These are phyloP conservation scores for Falcunculus frontatus DNA, from an alignment of 2,113 vertebrate species.

Conservation along the genomic window DNA sequence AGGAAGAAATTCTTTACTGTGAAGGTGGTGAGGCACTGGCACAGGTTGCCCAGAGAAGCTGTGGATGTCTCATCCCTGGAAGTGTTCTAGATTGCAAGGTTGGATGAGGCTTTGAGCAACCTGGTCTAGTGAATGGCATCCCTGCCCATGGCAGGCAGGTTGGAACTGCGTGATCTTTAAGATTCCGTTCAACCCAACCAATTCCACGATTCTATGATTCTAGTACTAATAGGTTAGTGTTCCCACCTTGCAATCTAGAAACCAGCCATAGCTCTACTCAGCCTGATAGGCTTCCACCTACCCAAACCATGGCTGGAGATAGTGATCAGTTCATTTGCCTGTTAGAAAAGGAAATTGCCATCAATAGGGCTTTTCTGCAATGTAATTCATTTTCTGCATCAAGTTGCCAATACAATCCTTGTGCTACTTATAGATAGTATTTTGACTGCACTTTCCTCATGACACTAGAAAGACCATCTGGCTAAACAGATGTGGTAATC, in stretches of 20 bases:
- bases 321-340: neutral
- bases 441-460: neutral
- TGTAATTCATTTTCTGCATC: neutral
- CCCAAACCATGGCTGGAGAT: neutral
- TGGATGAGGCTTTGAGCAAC: neutral
- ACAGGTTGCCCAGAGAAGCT: neutral
- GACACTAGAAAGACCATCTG: constrained; percentile 4
- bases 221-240: neutral
- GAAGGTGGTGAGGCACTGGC: neutral
- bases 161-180: neutral
- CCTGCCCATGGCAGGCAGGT: neutral
- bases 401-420: neutral
- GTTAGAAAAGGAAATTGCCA: neutral
- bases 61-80: neutral
- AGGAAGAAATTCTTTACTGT: neutral
- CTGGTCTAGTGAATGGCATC: neutral
- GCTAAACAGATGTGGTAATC: constrained; percentile 13
- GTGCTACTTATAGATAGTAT: neutral
- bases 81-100: neutral
- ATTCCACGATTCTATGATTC: neutral
- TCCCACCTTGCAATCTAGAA: neutral
- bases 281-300: neutral
- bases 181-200: neutral
- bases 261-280: neutral
- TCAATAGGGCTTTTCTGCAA: neutral